phyloP scores from a whole-genome alignment of 2,113 vertebrate species.

The Sialia sialis region DNA sequence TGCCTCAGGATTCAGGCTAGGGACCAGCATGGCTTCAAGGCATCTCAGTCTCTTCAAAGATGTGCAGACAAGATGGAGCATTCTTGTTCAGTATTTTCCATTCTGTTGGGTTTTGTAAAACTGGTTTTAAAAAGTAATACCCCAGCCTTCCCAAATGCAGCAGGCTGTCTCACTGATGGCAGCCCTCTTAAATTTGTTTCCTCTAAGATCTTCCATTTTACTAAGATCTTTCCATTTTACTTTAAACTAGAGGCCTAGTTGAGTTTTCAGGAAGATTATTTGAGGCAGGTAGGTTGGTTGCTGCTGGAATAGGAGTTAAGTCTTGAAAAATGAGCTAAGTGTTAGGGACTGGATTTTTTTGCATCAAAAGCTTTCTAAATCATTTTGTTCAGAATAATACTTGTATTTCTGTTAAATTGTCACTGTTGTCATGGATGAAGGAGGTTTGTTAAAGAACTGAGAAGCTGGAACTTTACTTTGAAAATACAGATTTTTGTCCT shows the following conservation, averaged over 20 bases:
- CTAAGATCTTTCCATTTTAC: no score
- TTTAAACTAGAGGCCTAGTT: neutral
- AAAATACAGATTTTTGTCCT: neutral
- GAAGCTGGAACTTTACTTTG: neutral
- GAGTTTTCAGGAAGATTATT: neutral
- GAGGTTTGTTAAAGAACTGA: neutral
- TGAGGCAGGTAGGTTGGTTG: neutral
- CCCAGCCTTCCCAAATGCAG: neutral
- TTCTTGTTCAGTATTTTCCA: neutral
- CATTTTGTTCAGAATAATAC: neutral
- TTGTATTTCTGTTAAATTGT: neutral
- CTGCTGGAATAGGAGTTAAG: neutral
- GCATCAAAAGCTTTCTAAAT: neutral
- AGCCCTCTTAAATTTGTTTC: neutral
- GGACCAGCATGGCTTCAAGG: constrained; percentile 22
- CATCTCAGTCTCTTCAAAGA: constrained; percentile 19
- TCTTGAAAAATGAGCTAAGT: neutral
- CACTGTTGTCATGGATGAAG: neutral
- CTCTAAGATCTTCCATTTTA: neutral
- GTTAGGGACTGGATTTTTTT: neutral
- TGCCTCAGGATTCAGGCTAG: constrained; percentile 36
- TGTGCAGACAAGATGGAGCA: neutral
- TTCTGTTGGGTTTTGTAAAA: neutral
- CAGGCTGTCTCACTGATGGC: neutral
- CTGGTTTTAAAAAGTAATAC: neutral